Evolutionary conservation across 2,113 vertebrate species (phyloP).

Genomic region (Pampusana beccarii): DNA sequence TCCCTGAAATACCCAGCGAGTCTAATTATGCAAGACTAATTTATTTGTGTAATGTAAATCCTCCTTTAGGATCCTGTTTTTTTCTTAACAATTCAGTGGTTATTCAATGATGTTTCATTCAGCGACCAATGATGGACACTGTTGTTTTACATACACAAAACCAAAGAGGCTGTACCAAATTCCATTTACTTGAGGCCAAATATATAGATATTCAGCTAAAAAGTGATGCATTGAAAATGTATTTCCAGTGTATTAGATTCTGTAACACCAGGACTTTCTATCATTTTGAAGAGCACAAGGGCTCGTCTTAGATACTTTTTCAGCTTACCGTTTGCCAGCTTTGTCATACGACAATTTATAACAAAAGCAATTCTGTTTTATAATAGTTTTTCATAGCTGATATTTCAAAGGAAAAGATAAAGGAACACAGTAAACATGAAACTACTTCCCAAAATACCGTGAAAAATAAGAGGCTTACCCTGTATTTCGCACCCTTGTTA

Average conservation of each 20-base stretch:
- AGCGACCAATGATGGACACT: neutral
- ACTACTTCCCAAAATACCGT: neutral
- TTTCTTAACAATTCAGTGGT: neutral
- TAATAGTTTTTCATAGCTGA: slow-evolving; percentile 22
- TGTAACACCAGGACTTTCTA: neutral
- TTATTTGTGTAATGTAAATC: neutral
- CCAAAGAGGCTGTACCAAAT: neutral
- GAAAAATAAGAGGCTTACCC: slow-evolving; percentile 40
- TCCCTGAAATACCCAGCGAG: neutral
- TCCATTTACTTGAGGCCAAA: neutral
- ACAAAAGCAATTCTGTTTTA: slow-evolving; percentile 31
- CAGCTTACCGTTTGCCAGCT: neutral
- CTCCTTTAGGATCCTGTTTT: neutral
- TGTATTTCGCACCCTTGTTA: slow-evolving; percentile 1
- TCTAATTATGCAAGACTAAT: neutral
- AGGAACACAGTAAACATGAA: slow-evolving; percentile 39
- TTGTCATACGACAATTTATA: slow-evolving; percentile 37
- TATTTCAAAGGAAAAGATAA: slow-evolving; percentile 28
- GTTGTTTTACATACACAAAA: neutral
- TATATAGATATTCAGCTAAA: neutral
- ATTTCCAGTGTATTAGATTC: slow-evolving; percentile 5
- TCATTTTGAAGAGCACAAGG: slow-evolving; percentile 5
- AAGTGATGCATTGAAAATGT: neutral
- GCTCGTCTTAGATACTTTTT: slow-evolving; percentile 22
- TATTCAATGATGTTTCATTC: neutral